Evolutionary conservation across 2,797 vertebrate species (phyloP).

Genomic region (Antennarius maculatus): DNA sequence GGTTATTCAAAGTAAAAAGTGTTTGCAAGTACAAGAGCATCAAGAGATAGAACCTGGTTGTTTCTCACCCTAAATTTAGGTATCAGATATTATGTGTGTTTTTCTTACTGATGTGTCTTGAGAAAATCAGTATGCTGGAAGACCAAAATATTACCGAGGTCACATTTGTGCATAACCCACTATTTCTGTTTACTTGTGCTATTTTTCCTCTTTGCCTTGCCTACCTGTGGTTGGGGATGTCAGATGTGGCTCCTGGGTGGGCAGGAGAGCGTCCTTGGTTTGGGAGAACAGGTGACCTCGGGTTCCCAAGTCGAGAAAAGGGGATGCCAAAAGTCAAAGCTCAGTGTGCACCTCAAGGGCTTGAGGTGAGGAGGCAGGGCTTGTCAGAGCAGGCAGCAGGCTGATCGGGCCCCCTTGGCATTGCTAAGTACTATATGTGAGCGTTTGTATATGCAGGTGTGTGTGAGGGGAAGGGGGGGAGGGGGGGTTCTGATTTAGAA

Average conservation of each 20-base stretch:
- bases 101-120: background rate
- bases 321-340: constrained; percentile 78
- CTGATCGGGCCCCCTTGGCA: constrained; percentile 91
- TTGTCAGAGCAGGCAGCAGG: constrained; percentile 87
- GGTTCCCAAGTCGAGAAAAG: constrained; percentile 87
- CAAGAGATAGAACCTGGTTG: constrained; percentile 28
- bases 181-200: background rate
- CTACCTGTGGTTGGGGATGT: constrained; percentile 88
- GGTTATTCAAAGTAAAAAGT: constrained; percentile 11
- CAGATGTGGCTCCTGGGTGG: constrained; percentile 84
- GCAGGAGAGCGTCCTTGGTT: constrained; percentile 83
- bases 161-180: background rate
- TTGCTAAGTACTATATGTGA: constrained; percentile 86
- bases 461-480: constrained; percentile 39
- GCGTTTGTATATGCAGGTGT: constrained; percentile 28
- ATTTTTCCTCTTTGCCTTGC: background rate
- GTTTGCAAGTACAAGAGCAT: constrained; percentile 15
- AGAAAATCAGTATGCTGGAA: background rate
- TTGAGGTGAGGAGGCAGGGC: constrained; percentile 87
- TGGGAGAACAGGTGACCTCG: constrained; percentile 81
- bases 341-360: constrained; percentile 90
- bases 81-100: background rate
- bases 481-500: constrained; percentile 80
- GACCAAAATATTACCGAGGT: background rate
- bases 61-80: background rate